These are phyloP conservation scores for Cynocephalus volans DNA, from an alignment of 2,113 vertebrate species.

Conservation along the genomic window DNA sequence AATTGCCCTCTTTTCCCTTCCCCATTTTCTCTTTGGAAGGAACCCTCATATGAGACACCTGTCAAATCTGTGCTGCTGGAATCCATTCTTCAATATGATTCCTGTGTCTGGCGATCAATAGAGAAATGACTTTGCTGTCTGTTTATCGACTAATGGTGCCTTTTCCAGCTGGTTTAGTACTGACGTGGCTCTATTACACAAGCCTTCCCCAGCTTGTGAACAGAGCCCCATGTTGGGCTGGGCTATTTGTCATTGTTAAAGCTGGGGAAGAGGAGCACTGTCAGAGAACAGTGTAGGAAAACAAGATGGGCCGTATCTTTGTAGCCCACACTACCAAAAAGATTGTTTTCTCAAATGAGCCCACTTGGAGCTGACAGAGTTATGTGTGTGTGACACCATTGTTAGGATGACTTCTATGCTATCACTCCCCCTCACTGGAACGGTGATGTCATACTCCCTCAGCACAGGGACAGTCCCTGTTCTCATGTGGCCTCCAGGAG, in stretches of 20 bases:
- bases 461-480: not conserved
- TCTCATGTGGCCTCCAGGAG: not conserved
- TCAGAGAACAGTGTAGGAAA: not conserved
- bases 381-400: accelerated
- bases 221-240: not conserved
- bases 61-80: not conserved
- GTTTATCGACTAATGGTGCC: not conserved
- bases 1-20: not conserved
- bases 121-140: not conserved
- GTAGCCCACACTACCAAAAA: not conserved
- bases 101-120: not conserved
- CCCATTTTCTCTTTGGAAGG: not conserved
- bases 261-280: not conserved
- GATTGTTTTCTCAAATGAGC: not conserved
- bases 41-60: not conserved
- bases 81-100: not conserved
- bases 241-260: not conserved
- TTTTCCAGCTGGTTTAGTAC: not conserved
- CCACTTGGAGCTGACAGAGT: not conserved
- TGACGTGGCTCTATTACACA: not conserved
- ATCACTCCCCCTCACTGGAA: not conserved
- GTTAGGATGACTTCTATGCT: not conserved
- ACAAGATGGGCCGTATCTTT: not conserved
- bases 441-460: not conserved
- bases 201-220: not conserved